Base-by-base conservation (phyloP, 2,113 vertebrate species). In the Pelecanus crispus region DNA sequence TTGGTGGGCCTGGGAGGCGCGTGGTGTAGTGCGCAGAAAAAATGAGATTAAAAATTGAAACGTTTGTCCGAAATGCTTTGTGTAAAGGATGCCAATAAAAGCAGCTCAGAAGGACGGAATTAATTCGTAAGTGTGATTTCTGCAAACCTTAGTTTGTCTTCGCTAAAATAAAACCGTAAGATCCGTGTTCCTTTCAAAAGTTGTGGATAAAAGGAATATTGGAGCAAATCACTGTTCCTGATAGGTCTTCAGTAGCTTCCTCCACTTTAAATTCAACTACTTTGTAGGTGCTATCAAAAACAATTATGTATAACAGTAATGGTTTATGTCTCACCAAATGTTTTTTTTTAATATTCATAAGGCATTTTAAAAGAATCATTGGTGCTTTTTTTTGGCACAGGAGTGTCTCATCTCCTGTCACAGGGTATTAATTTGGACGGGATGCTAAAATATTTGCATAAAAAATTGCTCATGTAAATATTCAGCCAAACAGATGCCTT, bases 1-100 rank as follows among this genome's bases (percentile, higher is more conserved):
- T 98, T 98, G 97, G 96, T 97, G 97, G 97, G 97, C 98, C 73
- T 84, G 86, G 53, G 73, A 95, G 91, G 92, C 90, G 73, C 13
- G 0, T 75, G 78, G 86, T 28, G 17, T 80, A 86, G 95, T 90
- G 78, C 31, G 13, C 44, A 24, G 71, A 34, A 34, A 31, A 72
- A 79, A 80, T 87, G 95, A 95, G 89, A 96, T 97, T 96, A 97
- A 96, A 97, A 97, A 97, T 94, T 90, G 93, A 96, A 94, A 81
- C n/a, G 58, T 84, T 92, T 84, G 56, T 59, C 86, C 62, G 38
- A 84, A 90, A 81, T 56, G 66, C 90, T 81, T 55, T 94, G 78
- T 82, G 88, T 53, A 84, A 90, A 95, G 84, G 82, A 73, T 89
- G 84, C 86, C 45, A 38, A 82, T 95, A 92, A 95, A 95, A 94